These are phyloP conservation scores for Pseudomyrmex pallidus DNA, from an alignment of 1,140 invertebrate genomes.

Conservation along the genomic window DNA sequence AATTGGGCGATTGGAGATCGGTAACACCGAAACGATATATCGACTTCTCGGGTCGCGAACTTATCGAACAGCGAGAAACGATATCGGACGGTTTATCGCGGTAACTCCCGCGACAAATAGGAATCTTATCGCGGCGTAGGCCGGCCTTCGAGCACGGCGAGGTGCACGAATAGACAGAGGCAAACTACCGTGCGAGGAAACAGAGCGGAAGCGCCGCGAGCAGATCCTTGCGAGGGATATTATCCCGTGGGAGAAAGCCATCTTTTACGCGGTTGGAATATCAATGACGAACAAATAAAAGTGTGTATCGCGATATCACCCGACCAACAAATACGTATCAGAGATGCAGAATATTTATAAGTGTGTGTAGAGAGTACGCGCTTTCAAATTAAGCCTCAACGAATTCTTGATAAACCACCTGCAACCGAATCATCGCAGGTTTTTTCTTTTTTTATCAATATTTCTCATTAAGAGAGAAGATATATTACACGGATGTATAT, in stretches of 20 bases:
- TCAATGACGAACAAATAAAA: conserved; percentile 79
- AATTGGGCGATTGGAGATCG: conserved; percentile 37
- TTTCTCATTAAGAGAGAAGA: conserved; percentile 7
- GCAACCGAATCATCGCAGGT: too few relatives aligned
- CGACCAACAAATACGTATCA: conserved; percentile 57
- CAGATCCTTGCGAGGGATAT: conserved; percentile 77
- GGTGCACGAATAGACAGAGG: conserved; percentile 37
- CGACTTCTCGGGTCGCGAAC: conserved; percentile 17
- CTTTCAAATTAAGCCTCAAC: conserved; percentile 41
- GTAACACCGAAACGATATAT: not conserved
- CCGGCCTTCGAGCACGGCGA: conserved; percentile 41
- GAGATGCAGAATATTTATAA: conserved; percentile 50
- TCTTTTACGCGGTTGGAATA: conserved; percentile 84
- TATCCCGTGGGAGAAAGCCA: conserved; percentile 81
- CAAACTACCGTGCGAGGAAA: conserved; percentile 10
- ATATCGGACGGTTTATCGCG: not conserved
- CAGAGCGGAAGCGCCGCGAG: conserved; percentile 48
- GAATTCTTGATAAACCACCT: not conserved
- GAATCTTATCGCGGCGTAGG: conserved; percentile 74
- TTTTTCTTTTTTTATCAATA: not conserved
- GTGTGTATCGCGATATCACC: conserved; percentile 69
- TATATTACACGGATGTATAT: not conserved
- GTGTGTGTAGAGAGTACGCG: not conserved
- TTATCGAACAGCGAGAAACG: not conserved
- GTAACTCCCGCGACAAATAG: conserved; percentile 75